Base-by-base conservation (phyloP, 2,888 invertebrate genomes). In the Corbicula japonica region DNA sequence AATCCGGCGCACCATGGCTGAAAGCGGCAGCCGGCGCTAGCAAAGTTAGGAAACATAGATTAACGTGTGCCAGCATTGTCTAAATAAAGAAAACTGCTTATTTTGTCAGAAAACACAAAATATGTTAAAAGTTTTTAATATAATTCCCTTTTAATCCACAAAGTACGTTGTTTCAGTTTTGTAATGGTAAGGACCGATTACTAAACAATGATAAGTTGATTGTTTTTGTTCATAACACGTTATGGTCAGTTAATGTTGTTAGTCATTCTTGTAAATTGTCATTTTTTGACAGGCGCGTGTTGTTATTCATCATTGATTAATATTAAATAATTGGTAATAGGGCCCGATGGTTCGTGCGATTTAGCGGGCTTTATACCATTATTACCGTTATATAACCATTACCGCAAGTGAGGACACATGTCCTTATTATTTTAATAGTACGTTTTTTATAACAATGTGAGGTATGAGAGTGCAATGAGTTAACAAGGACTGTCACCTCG, bases 1-100 rank as follows among this genome's bases (percentile, higher is more conserved):
- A 65, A 18, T 75, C 78, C 3, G 83, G 83, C 12, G 83, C 83
- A 23, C 83, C 70, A 41, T 71, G 61, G 48, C 62, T 79, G 26
- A 80, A 78, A 18, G 56, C 28, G 8, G 23, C 5, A 48, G 61
- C 74, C 21, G 34, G 48, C 38, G 48, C 30, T 10, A 52, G 23
- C 5, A 50, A n/a, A 32, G 21, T 41, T 23, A 66, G 12, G 18
- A 21, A 38, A 18, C 21, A 63, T 26, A 48, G 30, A 48, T 34
- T 38, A 5, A 4, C 15, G 4, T 18, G 18, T 1, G 35, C 15
- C 12, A 60, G 18, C 10, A n/a, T 48, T 6, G 10, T n/a, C 60
- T 38, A 38, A 26, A 26, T 41, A 12, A 15, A 15, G 10, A 41
- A 41, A 12, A 15, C 15, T 41, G 41, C 41, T 41, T 12, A 41